Percentiles rank a stretch among this genome's conserved stretches.
Conservation (phyloP, 2,113 vertebrate genomes). For the Hypocryptadius cinnamomeus region DNA sequence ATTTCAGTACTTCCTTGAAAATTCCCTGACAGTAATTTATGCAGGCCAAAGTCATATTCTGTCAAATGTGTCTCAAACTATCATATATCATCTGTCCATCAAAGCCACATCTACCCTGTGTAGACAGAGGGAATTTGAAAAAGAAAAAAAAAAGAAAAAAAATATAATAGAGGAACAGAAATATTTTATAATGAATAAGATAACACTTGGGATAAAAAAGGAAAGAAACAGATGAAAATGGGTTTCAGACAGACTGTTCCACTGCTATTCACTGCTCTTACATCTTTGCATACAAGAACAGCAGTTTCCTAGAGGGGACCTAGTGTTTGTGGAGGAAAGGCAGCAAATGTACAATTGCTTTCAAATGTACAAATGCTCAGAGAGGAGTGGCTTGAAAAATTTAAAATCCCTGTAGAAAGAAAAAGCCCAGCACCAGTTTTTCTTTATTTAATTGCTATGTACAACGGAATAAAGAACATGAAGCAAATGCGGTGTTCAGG, state of each 20-base stretch:
- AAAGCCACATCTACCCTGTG: background rate
- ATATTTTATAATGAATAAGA: background rate
- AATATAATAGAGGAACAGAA: background rate
- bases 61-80: slow-evolving; percentile 7
- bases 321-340: background rate
- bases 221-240: background rate
- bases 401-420: background rate
- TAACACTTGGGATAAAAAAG: background rate
- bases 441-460: background rate
- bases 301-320: background rate
- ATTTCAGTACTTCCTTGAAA: slow-evolving; percentile 21
- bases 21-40: slow-evolving; percentile 52
- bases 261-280: background rate
- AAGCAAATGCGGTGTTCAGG: background rate
- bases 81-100: slow-evolving; percentile 32
- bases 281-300: background rate
- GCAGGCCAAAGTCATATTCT: slow-evolving; percentile 19
- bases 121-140: background rate
- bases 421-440: background rate
- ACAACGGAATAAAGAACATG: background rate
- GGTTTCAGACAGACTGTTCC: background rate
- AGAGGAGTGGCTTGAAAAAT: background rate
- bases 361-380: background rate
- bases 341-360: background rate
- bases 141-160: background rate